phyloP scores from a whole-genome alignment of 2,113 vertebrate genomes.

The Grantiella picta region DNA sequence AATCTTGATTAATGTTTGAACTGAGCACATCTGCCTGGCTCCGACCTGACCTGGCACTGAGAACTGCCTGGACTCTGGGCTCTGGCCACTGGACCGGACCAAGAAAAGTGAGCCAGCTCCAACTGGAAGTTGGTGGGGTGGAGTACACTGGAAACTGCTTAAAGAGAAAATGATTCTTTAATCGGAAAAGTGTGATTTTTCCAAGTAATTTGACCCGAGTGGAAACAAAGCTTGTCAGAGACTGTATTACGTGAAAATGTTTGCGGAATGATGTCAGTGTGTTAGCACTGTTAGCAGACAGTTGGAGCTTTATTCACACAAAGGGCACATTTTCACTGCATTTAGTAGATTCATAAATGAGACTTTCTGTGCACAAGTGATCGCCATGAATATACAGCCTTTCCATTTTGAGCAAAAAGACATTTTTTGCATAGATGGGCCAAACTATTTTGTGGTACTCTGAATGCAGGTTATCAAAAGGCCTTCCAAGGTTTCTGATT shows the following conservation, averaged over 20 bases:
- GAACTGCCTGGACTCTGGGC: background rate
- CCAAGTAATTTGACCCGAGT: conserved; percentile 42
- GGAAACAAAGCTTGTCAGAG: conserved; percentile 60
- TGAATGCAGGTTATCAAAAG: background rate
- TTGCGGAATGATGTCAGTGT: conserved; percentile 50
- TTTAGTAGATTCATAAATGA: background rate
- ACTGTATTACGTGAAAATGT: conserved; percentile 47
- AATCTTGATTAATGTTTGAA: background rate
- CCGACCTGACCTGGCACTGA: background rate
- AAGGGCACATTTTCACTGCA: background rate
- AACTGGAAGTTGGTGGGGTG: conserved; percentile 1
- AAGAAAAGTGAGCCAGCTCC: background rate
- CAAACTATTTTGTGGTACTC: background rate
- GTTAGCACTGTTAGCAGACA: conserved; percentile 22
- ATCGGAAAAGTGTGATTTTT: conserved; percentile 54
- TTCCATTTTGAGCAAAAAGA: background rate
- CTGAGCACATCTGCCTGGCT: background rate
- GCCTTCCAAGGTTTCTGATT: background rate
- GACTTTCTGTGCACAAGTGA: background rate
- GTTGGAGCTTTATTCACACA: conserved; percentile 36
- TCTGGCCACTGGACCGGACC: background rate
- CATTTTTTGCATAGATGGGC: background rate
- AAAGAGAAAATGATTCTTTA: conserved; percentile 50
- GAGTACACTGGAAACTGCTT: conserved; percentile 17
- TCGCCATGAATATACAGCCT: background rate